Evolutionary conservation across 2,888 invertebrate species (phyloP).

Genomic region (Lithophane leautieri): DNA sequence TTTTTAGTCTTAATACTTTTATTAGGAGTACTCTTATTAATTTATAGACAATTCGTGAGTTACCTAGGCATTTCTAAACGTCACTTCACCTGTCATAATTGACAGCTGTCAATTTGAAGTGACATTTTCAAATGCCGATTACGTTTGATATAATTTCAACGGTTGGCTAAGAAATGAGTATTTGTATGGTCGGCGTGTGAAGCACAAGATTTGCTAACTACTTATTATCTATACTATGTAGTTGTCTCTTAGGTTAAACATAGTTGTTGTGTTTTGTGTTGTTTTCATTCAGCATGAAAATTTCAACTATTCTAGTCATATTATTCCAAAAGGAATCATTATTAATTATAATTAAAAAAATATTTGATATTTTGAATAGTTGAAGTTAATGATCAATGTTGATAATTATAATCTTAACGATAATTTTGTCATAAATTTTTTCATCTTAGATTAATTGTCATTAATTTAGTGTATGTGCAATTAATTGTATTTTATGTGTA

Average conservation of each 20-base stretch:
- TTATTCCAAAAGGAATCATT: constrained; percentile 67
- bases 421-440: constrained; percentile 80
- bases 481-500: constrained; percentile 86
- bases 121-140: constrained; percentile 62
- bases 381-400: constrained; percentile 73
- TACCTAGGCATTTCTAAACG: constrained; percentile 75
- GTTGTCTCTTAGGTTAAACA: constrained; percentile 82
- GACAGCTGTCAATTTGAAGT: constrained; percentile 63
- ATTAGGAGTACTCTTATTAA: constrained; percentile 80
- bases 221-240: constrained; percentile 73
- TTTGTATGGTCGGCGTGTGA: constrained; percentile 69
- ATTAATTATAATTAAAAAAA: constrained; percentile 69
- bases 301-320: constrained; percentile 82
- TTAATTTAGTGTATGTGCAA: constrained; percentile 88
- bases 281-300: constrained; percentile 80
- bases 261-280: constrained; percentile 89
- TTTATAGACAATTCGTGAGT: constrained; percentile 86
- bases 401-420: constrained; percentile 77
- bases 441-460: constrained; percentile 83
- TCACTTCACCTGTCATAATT: constrained; percentile 63
- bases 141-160: constrained; percentile 73
- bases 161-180: constrained; percentile 71
- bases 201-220: constrained; percentile 87
- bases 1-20: constrained; percentile 83
- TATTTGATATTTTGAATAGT: constrained; percentile 78